Percentiles rank a stretch among this genome's conserved stretches.
These are phyloP conservation scores for Holotrichia oblita DNA, from an alignment of 1,140 invertebrate genomes.

Conservation along the genomic window DNA sequence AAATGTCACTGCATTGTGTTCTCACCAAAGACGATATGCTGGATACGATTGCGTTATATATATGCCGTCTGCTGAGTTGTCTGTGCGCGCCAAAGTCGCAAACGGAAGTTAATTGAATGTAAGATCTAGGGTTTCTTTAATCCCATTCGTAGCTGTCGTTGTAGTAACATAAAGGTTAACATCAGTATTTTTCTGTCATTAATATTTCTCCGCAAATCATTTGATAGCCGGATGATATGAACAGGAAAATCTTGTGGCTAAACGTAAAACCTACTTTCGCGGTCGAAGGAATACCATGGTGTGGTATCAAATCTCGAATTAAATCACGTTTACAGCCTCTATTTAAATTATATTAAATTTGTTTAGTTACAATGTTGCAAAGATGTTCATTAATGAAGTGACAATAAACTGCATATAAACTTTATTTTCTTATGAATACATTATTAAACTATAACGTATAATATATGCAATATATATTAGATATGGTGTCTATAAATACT, in stretches of 20 bases:
- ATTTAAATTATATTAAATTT: too few relatives aligned
- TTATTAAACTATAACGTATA: too few relatives aligned
- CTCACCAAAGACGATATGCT: too few relatives aligned
- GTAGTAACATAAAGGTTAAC: neutral
- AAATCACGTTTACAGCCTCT: neutral
- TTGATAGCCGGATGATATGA: constrained; percentile 17
- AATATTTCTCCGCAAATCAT: constrained; percentile 4
- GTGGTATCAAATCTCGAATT: constrained; percentile 12
- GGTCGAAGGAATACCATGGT: neutral
- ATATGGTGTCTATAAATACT: neutral
- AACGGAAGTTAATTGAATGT: neutral
- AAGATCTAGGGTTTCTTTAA: neutral
- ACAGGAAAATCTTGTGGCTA: constrained; percentile 26
- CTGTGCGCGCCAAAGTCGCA: too few relatives aligned
- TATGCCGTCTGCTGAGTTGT: too few relatives aligned
- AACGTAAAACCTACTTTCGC: constrained; percentile 19
- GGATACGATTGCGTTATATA: too few relatives aligned
- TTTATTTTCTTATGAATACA: too few relatives aligned
- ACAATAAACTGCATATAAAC: too few relatives aligned
- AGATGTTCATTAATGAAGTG: neutral
- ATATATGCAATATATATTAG: too few relatives aligned
- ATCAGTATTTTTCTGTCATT: neutral
- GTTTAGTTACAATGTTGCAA: neutral
- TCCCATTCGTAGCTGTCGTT: neutral
- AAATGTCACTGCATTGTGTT: too few relatives aligned